Conservation (phyloP, 2,888 invertebrate species). For the Coleophora flavipennella region DNA sequence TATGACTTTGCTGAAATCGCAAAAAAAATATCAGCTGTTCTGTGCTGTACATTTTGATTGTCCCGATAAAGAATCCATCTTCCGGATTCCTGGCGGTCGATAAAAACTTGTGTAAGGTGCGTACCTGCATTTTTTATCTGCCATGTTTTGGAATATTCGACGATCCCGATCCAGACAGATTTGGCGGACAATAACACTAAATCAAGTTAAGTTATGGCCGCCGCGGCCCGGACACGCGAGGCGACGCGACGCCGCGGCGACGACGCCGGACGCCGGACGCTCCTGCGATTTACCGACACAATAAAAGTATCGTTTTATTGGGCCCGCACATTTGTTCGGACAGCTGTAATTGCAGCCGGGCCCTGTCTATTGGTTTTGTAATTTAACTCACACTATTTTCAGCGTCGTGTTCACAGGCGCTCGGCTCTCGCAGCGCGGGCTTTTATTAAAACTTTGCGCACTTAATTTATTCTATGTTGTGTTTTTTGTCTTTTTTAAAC, state of each 20-base stretch:
- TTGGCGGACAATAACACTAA: slow-evolving; percentile 45
- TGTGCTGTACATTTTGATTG: too few relatives aligned
- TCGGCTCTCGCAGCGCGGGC: not conserved
- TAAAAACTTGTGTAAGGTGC: too few relatives aligned
- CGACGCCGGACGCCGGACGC: slow-evolving; percentile 27
- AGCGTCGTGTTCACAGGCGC: slow-evolving; percentile 36
- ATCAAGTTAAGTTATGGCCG: slow-evolving; percentile 44
- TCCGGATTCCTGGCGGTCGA: too few relatives aligned
- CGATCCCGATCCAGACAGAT: slow-evolving; percentile 20
- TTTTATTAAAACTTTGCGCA: slow-evolving; percentile 6
- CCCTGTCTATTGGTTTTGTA: slow-evolving; percentile 59
- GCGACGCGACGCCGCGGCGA: slow-evolving; percentile 38
- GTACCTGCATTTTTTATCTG: too few relatives aligned
- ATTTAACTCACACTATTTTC: slow-evolving; percentile 58
- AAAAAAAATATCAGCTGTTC: too few relatives aligned
- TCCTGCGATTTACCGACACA: slow-evolving; percentile 57
- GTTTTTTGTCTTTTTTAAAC: too few relatives aligned
- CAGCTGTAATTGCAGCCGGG: slow-evolving; percentile 65
- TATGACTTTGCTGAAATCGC: too few relatives aligned
- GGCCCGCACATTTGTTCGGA: slow-evolving; percentile 62
- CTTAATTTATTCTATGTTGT: slow-evolving; percentile 8
- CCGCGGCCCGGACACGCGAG: slow-evolving; percentile 29
- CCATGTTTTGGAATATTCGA: not conserved
- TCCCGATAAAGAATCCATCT: too few relatives aligned
- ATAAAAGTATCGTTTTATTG: slow-evolving; percentile 68